Conservation (phyloP, 2,888 invertebrate genomes). For the Tachina fera region DNA sequence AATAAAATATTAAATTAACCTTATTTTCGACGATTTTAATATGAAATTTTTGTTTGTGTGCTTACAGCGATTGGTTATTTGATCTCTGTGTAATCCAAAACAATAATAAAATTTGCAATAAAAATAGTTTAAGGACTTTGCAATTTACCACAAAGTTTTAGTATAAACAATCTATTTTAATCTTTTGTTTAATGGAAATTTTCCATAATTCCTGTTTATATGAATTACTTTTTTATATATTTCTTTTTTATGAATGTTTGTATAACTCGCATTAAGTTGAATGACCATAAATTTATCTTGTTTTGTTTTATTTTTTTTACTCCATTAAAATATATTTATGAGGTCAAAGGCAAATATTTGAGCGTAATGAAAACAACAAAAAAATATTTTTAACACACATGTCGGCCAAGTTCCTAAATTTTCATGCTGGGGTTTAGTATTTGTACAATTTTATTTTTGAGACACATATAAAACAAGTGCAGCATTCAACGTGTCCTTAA, state of each 20-base stretch:
- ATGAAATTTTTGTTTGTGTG: too few relatives aligned
- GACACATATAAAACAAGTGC: background rate
- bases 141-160: background rate
- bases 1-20: too few relatives aligned
- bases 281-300: background rate
- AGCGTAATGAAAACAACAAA: background rate
- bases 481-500: background rate
- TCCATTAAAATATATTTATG: slow-evolving; percentile 1
- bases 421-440: background rate
- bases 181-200: background rate
- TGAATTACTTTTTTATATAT: background rate
- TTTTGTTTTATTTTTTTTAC: background rate
- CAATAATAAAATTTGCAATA: background rate
- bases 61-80: too few relatives aligned
- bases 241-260: background rate
- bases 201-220: too few relatives aligned
- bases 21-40: too few relatives aligned
- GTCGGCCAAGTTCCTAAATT: background rate
- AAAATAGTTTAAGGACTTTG: background rate
- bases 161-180: slow-evolving; percentile 8
- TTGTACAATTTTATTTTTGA: background rate
- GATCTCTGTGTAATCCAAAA: too few relatives aligned
- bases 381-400: background rate
- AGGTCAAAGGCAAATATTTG: slow-evolving; percentile 6
- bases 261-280: background rate